Base-by-base conservation (phyloP, 2,797 vertebrate species). In the Chromis chromis region DNA sequence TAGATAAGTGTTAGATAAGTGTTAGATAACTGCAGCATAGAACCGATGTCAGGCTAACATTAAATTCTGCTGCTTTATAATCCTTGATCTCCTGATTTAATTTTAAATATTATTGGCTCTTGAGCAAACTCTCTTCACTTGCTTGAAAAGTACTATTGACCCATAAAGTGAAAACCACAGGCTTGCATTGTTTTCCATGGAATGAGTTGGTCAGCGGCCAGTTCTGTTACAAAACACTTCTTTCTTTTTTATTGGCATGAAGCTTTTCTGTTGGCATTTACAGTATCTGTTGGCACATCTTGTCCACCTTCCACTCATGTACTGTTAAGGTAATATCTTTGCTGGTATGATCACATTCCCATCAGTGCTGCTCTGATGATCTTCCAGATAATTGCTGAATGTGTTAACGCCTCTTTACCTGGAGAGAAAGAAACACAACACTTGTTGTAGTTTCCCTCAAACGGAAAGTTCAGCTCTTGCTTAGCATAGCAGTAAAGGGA, bases 291-390 rank as follows among this genome's bases (percentile, higher is more conserved):
- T 52, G 36, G 46, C 40, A 55, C 33, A 36, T 11, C 10, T 31
- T 44, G 16, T 17, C 2, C 24, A 9, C 33, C 19, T 53, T 56
- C 17, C 6, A 27, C 46, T 57, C 0, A 9, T 62, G n/a, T 21
- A n/a, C 31, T 53, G 4, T 46, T 55, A 36, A 27, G 24, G 62
- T 28, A 42, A 68, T 65, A 63, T 21, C 46, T 21, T 21, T 48
- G 7, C 44, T 70, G 69, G 68, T 25, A 25, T 66, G 39, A 60
- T 5, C 19, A 36, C 44, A 76, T 62, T 76, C 69, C 28, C n/a
- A 1, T 52, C 27, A 33, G 25, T 17, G 50, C 49, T 52, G 16
- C 28, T 42, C 46, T 55, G 9, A 68, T 68, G 6, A 52, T 63
- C 19, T 61, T 70, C 33, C 70, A 72, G 50, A 13, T 54, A 27